These are phyloP conservation scores for Sycobia sp. DNA, from an alignment of 1,140 invertebrate species.

Conservation along the genomic window DNA sequence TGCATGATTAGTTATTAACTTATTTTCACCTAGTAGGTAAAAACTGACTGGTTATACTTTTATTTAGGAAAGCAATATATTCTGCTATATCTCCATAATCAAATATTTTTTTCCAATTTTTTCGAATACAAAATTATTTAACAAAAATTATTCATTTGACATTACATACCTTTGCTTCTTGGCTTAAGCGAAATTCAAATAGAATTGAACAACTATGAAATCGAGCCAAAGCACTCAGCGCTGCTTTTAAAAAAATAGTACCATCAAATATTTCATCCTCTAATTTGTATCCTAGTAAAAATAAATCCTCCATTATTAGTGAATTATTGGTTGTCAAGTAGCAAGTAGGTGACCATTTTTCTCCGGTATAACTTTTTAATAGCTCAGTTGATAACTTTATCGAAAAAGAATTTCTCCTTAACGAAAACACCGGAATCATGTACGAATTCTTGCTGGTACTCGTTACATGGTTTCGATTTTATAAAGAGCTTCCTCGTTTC, in stretches of 20 bases:
- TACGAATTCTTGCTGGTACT: slow-evolving; percentile 54
- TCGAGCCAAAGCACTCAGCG: neutral
- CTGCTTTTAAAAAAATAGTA: neutral
- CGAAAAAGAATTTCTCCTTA: slow-evolving; percentile 59
- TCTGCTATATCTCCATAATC: neutral
- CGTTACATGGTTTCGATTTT: slow-evolving; percentile 58
- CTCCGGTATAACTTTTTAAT: slow-evolving; percentile 24
- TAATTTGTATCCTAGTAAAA: neutral
- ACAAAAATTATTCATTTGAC: neutral
- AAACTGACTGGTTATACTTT: neutral
- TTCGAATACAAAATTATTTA: neutral
- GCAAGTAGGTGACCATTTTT: slow-evolving; percentile 5
- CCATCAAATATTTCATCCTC: no score
- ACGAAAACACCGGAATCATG: slow-evolving; percentile 59
- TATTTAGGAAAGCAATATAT: neutral
- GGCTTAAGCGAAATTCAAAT: neutral
- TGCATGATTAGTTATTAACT: no score
- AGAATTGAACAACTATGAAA: slow-evolving; percentile 10
- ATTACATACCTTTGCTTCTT: neutral
- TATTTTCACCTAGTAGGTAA: no score
- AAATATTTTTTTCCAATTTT: neutral
- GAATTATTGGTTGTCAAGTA: neutral
- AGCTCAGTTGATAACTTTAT: slow-evolving; percentile 54
- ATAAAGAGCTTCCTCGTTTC: slow-evolving; percentile 48
- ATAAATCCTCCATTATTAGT: slow-evolving; percentile 8